Conservation (phyloP, 2,888 invertebrate species). For the Plutella xylostella region DNA sequence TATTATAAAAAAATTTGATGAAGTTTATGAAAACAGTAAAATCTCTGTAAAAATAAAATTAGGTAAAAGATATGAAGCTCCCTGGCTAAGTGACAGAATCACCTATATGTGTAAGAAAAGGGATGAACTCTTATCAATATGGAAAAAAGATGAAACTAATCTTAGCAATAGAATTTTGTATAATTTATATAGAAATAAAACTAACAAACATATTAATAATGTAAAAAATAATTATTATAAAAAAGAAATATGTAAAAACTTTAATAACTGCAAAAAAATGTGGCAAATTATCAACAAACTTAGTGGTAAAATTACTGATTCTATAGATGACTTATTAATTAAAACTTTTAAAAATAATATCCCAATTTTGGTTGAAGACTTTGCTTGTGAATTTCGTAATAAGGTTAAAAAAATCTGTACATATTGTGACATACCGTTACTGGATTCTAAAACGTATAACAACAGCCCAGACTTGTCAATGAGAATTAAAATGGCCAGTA, state of each 20-base stretch:
- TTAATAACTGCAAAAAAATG: neutral
- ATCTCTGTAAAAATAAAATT: neutral
- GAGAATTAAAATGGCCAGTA: too few species aligned
- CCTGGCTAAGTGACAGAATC: neutral
- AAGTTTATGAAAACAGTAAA: neutral
- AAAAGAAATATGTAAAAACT: neutral
- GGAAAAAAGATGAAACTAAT: neutral
- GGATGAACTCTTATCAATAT: neutral
- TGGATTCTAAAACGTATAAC: neutral
- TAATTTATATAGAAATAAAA: neutral
- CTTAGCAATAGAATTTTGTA: neutral
- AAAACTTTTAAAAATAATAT: neutral
- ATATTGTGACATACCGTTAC: too few species aligned
- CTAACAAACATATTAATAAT: neutral
- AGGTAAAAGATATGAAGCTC: neutral
- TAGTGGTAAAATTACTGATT: neutral
- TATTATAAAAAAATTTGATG: neutral
- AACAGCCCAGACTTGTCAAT: neutral
- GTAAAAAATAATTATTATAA: neutral
- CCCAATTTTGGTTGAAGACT: neutral
- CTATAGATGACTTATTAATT: neutral
- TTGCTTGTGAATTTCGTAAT: neutral
- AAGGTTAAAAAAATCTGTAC: neutral
- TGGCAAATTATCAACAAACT: neutral
- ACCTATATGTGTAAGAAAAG: neutral